Base-by-base conservation (phyloP, 2,113 vertebrate genomes). In the Carettochelys insculpta region DNA sequence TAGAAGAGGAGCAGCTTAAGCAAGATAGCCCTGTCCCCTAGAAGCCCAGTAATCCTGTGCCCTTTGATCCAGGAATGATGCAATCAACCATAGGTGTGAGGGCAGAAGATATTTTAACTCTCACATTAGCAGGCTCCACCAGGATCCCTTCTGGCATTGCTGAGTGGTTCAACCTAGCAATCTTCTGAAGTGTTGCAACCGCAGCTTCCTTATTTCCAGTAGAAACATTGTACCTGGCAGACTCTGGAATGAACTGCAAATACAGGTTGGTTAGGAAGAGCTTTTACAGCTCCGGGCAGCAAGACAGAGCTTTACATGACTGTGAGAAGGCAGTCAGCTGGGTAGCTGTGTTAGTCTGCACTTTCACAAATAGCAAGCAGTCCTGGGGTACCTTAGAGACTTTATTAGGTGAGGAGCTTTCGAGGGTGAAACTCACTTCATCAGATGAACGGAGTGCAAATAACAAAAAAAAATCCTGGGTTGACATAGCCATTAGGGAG, bases 191-290 rank as follows among this genome's bases (percentile, higher is more conserved):
- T 0, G 99, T 99, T 27, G 96, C 78, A 54, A 98, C 12, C 0
- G 99, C 99, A 0, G 97, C 98, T 1, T 87, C 71, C 0, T 93
- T 19, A 19, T 99, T 99, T 53, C 99, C 99, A 0, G 92, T 98
- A 8, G 99, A 99, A 71, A 99, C 95, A 3, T 99, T 97, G 95
- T 98, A 99, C 17, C 98, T 97, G 0, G 98, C 99, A 0, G 99
- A 99, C 94, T 99, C 99, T 0, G 99, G 99, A 84, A 99, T 98
- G n/a, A 98, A 98, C 99, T 99, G 95, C 38, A 92, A 91, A 92
- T 3, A 9, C 13, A 95, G 77, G 3, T 9, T 45, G 0, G 0
- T 68, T 73, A 83, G 89, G 51, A 84, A 81, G n/a, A 27, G 5
- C 22, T 77, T 43, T 80, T 65, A 50, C 31, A 6, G 34, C 12